Evolutionary conservation across 1,140 invertebrate genomes (phyloP), one percentile per base, ranked within the genome.

Genomic region (Leptopilina clavipes): DNA sequence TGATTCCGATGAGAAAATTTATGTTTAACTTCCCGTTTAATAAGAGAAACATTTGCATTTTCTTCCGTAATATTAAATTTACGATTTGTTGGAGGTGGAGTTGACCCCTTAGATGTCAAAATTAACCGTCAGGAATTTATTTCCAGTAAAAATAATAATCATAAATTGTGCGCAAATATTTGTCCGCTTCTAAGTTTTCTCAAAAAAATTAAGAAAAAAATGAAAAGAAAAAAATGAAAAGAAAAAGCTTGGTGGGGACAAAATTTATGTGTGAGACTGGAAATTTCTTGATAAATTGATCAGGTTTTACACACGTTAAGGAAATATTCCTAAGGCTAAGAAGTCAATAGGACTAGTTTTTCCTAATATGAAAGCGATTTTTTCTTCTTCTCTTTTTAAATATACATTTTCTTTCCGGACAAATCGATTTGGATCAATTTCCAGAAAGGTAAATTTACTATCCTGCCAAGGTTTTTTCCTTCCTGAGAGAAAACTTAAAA

Each of bases 101-200:
- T 52, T 52, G 48, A 52, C 48, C 48, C 48, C 48, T 52, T 17
- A 52, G 48, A 52, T 52, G 48, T 52, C 48, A 52, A 52, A 52
- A 52, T 52, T 52, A 52, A 52, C 1, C 48, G 48, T 12, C 48
- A 52, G 48, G 6, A 52, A 52, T 52, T 52, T 52, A 52, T 52
- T 52, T 52, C 14, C 12, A n/a, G 48, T 52, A 52, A 52, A 52
- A 52, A 52, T 52, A 52, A 52, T 52, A 52, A 52, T 52, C 48
- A 52, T 52, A 52, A 52, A 52, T 52, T 52, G 48, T 17, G 14
- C 6, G 72, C 76, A 76, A 80, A 82, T 79, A 86, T 86, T 86
- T 86, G 85, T 86, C 85, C 76, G 48, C 48, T 52, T 52, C 48
- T 17, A 17, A 52, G 48, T n/a, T 52, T 17, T 52, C 14, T 5